These are phyloP conservation scores for Drosophila funebris DNA, from an alignment of 1,140 invertebrate species.

Conservation along the genomic window DNA sequence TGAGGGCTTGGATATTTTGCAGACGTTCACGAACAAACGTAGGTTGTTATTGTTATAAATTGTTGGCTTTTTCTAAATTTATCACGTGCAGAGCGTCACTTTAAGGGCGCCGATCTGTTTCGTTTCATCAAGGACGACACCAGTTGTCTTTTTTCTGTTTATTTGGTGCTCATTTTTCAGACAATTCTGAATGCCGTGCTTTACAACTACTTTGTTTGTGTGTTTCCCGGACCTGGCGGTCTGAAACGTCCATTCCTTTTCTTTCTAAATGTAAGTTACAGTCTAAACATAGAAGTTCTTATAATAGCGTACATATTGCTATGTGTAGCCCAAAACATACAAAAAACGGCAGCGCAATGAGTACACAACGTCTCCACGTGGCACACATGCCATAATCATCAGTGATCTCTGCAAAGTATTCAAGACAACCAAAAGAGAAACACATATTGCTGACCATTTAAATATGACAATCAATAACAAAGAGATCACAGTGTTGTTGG, in stretches of 20 bases:
- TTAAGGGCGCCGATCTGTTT: constrained; percentile 46
- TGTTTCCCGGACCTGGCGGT: constrained; percentile 77
- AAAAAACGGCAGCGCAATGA: constrained; percentile 68
- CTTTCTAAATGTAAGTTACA: constrained; percentile 61
- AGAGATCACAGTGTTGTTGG: constrained; percentile 87
- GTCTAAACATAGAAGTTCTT: not conserved
- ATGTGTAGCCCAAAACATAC: constrained; percentile 57
- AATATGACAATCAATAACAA: constrained; percentile 84
- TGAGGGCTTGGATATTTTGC: constrained; percentile 67
- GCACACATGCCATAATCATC: constrained; percentile 70
- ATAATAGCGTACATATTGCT: not conserved
- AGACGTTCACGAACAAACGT: constrained; percentile 80
- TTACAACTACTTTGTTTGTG: constrained; percentile 70
- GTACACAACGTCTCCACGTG: constrained; percentile 57
- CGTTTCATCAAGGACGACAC: constrained; percentile 63
- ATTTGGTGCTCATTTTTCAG: constrained; percentile 59
- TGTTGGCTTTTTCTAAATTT: not conserved
- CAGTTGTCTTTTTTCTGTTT: constrained; percentile 59
- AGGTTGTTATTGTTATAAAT: not conserved
- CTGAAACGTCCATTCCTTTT: constrained; percentile 68
- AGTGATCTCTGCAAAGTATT: constrained; percentile 72
- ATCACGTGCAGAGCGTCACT: constrained; percentile 51
- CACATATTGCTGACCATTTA: constrained; percentile 68
- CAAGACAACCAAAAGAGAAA: constrained; percentile 58
- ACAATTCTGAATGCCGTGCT: constrained; percentile 62